Evolutionary conservation across 2,797 vertebrate genomes (phyloP).

Genomic region (Gallirallus australis): DNA sequence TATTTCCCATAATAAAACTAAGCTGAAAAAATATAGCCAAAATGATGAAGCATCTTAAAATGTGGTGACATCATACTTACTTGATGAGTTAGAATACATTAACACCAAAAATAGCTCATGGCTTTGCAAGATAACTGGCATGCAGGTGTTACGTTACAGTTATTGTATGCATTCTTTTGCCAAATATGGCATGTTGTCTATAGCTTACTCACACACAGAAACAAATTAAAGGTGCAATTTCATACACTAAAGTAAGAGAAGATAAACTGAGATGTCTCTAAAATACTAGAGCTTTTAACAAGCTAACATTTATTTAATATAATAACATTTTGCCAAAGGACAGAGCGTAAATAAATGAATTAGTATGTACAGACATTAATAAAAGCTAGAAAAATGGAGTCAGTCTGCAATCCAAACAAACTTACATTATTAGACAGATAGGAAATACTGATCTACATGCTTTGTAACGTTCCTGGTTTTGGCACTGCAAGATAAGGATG

Average conservation of each 20-base stretch:
- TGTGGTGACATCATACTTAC: constrained; percentile 74
- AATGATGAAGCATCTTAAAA: constrained; percentile 77
- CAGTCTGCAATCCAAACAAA: not conserved
- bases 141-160: constrained; percentile 73
- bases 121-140: constrained; percentile 70
- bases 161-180: constrained; percentile 80
- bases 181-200: constrained; percentile 78
- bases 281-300: not conserved
- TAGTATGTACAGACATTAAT: not conserved
- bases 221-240: constrained; percentile 1
- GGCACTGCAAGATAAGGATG: not conserved
- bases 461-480: not conserved
- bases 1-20: constrained; percentile 37
- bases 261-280: not conserved
- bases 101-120: constrained; percentile 75
- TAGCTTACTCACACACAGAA: constrained; percentile 47
- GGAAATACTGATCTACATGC: not conserved
- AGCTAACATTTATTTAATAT: not conserved
- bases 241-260: not conserved
- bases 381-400: not conserved
- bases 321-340: not conserved
- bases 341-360: not conserved
- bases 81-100: constrained; percentile 68
- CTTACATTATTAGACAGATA: not conserved
- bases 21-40: constrained; percentile 52